Evolutionary conservation across 37 sponge, comb jelly and placozoan genomes (phyloP).

Genomic region (Corticium candelabrum): DNA sequence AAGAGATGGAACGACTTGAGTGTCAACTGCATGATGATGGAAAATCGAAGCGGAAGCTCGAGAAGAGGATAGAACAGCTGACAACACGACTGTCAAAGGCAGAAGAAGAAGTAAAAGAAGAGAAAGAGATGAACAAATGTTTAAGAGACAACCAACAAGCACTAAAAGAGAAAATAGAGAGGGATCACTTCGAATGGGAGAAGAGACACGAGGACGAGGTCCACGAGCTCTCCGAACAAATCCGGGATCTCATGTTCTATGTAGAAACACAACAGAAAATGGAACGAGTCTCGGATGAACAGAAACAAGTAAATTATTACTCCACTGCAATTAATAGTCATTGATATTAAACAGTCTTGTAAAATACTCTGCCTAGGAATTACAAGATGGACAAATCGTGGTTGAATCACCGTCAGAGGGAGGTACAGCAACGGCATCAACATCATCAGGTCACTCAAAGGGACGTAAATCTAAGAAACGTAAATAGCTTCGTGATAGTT

Average conservation of each 20-base stretch:
- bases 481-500: no score
- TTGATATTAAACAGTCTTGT: no score
- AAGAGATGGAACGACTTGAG: slow-evolving; percentile 33
- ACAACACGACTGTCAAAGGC: slow-evolving; percentile 33
- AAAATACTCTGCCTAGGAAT: no score
- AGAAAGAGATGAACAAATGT: slow-evolving; percentile 70
- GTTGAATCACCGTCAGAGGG: no score
- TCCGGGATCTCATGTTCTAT: slow-evolving; percentile 94
- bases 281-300: slow-evolving; percentile 31
- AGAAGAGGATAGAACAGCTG: slow-evolving; percentile 47
- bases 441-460: no score
- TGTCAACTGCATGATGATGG: slow-evolving; percentile 23
- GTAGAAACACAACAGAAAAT: slow-evolving; percentile 83
- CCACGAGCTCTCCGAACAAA: slow-evolving; percentile 78
- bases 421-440: no score
- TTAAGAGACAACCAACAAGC: slow-evolving; percentile 28
- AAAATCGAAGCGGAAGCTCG: slow-evolving; percentile 46
- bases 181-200: neutral
- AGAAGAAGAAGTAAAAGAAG: slow-evolving; percentile 59
- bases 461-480: no score
- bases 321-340: no score
- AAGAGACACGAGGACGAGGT: slow-evolving; percentile 42
- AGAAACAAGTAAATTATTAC: slow-evolving; percentile 28
- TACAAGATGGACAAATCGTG: no score
- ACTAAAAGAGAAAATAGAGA: slow-evolving; percentile 10